Base-by-base conservation (phyloP, 2,888 invertebrate genomes). In the Agriopis marginaria region DNA sequence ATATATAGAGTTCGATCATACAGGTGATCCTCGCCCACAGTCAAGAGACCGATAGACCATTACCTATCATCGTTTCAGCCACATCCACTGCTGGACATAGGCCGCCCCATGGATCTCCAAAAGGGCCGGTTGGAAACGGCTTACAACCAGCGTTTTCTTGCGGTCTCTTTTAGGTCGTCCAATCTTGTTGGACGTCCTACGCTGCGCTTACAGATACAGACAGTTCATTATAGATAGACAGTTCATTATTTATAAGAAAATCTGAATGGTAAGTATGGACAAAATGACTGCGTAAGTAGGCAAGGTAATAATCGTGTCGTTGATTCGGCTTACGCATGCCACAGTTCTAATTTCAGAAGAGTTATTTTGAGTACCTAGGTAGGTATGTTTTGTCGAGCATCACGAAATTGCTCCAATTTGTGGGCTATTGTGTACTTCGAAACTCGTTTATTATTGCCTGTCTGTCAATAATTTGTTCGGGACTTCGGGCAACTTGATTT, bases 331-430 rank as follows among this genome's bases (percentile, higher is more conserved):
- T 90, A 89, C 89, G 83, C 90, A 82, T 90, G 90, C 79, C 91
- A 76, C 78, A 76, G 84, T 85, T 89, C 90, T 88, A 86, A 89
- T 89, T 89, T 81, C 80, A 83, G 87, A 83, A 66, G 68, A 75
- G 83, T 82, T 87, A 89, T 88, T 89, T 86, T 84, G 75, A 84
- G 81, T 62, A 62, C 51, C 51, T 49, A 5, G 32, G 32, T 51
- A 53, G 44, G 44, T 78, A 81, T 79, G 76, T 83, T 85, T 85
- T 82, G 51, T 62, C 7, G 79, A 81, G 75, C 68, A 75, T 77
- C 80, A 74, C 58, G 75, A 84, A 89, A 89, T 89, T 87, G 81
- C 79, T 84, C 83, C 85, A 89, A 91, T 89, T 90, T 89, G 79
- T 77, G 70, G 71, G 63, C 70, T 86, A 89, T 89, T 90, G 88